Conservation (phyloP, 2,113 vertebrate genomes). For the Ageneiosus marmoratus region DNA sequence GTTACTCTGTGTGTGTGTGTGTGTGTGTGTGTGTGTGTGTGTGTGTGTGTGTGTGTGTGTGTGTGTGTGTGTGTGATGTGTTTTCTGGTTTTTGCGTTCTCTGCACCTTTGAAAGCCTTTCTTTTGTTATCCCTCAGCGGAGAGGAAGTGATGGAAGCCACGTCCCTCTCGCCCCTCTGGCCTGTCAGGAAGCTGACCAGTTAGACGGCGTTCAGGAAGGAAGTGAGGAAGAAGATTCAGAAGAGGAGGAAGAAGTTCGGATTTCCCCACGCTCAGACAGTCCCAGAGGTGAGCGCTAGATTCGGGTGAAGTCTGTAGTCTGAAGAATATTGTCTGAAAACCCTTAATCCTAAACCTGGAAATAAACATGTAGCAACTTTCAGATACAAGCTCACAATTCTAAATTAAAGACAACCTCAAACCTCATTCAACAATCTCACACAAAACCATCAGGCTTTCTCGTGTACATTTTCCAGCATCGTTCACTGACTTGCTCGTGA, state of each 20-base stretch:
- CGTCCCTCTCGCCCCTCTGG: conserved; percentile 61
- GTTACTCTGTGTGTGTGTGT: background rate
- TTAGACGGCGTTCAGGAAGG: conserved; percentile 74
- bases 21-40: background rate
- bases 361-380: background rate
- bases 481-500: too few species aligned
- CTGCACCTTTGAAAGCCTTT: background rate
- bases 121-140: conserved; percentile 42
- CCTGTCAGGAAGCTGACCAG: conserved; percentile 67
- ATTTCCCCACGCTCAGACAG: conserved; percentile 69
- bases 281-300: conserved; percentile 69
- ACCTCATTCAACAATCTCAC: too few species aligned
- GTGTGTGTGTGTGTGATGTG: background rate
- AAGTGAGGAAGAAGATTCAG: conserved; percentile 69
- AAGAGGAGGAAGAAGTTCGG: conserved; percentile 62
- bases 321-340: background rate
- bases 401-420: too few species aligned
- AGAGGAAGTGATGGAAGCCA: conserved; percentile 61
- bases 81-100: background rate
- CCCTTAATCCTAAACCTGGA: background rate
- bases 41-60: conserved; percentile 1
- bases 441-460: too few species aligned
- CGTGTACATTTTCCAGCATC: too few species aligned
- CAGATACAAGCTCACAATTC: too few species aligned
- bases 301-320: background rate